Evolutionary conservation across 2,888 invertebrate genomes (phyloP).

Genomic region (Trissolcus japonicus): DNA sequence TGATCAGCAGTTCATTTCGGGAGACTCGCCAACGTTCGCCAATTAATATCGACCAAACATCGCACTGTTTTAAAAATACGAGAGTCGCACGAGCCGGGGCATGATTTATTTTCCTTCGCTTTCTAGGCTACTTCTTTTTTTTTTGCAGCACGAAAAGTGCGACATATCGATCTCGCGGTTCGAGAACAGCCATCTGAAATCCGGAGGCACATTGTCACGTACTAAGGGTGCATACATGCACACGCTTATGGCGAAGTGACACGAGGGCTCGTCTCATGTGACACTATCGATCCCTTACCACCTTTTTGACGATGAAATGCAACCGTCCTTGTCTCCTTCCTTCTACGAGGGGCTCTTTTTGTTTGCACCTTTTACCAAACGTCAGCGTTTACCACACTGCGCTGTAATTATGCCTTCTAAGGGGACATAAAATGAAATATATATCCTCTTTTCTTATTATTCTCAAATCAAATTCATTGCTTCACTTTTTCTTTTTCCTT

Average conservation of each 20-base stretch:
- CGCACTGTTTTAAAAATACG: conserved; percentile 29
- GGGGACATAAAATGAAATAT: no score
- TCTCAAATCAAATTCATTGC: no score
- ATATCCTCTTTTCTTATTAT: neutral
- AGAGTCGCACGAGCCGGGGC: neutral
- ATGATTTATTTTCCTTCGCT: neutral
- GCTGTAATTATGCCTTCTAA: conserved; percentile 8
- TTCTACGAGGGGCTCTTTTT: conserved; percentile 10
- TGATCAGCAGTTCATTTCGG: no score
- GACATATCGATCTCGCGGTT: conserved; percentile 53
- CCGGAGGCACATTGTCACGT: conserved; percentile 52
- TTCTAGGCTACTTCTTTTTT: conserved; percentile 4
- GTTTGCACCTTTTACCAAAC: conserved; percentile 13
- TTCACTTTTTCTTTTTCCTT: no score
- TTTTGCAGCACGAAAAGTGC: conserved; percentile 28
- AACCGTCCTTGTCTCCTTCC: conserved; percentile 57
- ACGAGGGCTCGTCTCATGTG: conserved; percentile 67
- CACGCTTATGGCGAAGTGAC: conserved; percentile 36
- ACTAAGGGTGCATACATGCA: conserved; percentile 46
- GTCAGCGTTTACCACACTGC: conserved; percentile 18
- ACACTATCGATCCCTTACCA: conserved; percentile 72
- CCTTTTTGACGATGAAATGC: conserved; percentile 68
- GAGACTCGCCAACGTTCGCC: no score
- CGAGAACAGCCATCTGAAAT: conserved; percentile 53
- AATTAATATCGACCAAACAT: conserved; percentile 6